Evolutionary conservation across 2,113 vertebrate species (phyloP).

Genomic region (Antennarius striatus): DNA sequence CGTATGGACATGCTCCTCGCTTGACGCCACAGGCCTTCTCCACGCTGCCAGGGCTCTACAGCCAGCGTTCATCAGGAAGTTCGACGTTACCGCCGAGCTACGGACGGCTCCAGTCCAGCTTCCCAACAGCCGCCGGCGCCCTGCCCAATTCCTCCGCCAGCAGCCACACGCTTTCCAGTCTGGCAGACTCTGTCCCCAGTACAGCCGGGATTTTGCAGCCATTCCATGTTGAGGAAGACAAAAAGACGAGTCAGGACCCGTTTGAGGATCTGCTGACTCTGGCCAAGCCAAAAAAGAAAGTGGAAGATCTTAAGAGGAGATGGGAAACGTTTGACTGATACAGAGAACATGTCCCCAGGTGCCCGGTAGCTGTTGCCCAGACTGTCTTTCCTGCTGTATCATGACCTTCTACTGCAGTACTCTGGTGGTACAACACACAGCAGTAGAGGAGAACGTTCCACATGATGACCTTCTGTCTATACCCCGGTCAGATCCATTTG

Average conservation of each 20-base stretch:
- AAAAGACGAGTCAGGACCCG: slow-evolving; percentile 82
- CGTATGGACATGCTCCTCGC: slow-evolving; percentile 74
- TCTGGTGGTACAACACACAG: slow-evolving; percentile 4
- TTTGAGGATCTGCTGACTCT: slow-evolving; percentile 92
- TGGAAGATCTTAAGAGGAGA: slow-evolving; percentile 86
- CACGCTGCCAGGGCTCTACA: slow-evolving; percentile 83
- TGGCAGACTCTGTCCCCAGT: slow-evolving; percentile 55
- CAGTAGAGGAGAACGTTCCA: background rate
- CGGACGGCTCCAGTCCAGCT: slow-evolving; percentile 30
- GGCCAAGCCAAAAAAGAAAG: slow-evolving; percentile 83
- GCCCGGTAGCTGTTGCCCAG: slow-evolving; percentile 2
- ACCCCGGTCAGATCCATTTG: too few relatives aligned
- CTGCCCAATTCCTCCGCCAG: slow-evolving; percentile 68
- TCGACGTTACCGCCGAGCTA: slow-evolving; percentile 65
- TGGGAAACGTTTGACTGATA: slow-evolving; percentile 95
- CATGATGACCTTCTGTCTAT: too few relatives aligned
- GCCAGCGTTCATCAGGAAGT: slow-evolving; percentile 76
- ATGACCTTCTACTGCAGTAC: slow-evolving; percentile 37
- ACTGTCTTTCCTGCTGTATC: slow-evolving; percentile 36
- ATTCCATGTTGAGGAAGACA: slow-evolving; percentile 65
- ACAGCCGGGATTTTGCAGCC: slow-evolving; percentile 70
- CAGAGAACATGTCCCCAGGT: slow-evolving; percentile 6
- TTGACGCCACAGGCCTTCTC: slow-evolving; percentile 76
- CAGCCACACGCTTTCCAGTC: slow-evolving; percentile 72
- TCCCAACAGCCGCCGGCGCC: slow-evolving; percentile 42